Evolutionary conservation across 2,113 vertebrate species (phyloP).

Genomic region (Ramphastos sulfuratus): DNA sequence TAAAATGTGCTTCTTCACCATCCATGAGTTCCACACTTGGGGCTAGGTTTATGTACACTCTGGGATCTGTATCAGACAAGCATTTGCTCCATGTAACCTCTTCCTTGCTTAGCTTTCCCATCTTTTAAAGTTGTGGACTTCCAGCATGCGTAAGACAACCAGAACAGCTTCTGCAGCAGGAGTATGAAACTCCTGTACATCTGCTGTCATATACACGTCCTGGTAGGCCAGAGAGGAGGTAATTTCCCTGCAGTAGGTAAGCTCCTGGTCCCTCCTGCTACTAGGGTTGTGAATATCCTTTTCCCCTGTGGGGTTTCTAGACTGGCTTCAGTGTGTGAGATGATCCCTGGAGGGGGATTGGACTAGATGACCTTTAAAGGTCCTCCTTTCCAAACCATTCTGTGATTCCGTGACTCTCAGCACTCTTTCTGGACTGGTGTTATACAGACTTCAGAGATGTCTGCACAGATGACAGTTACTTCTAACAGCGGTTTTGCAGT

Average conservation of each 20-base stretch:
- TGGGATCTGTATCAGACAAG: not conserved
- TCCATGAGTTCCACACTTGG: not conserved
- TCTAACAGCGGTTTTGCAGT: too few relatives aligned
- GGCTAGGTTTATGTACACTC: not conserved
- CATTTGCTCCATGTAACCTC: not conserved
- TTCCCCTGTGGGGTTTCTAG: too few relatives aligned
- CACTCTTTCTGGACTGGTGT: too few relatives aligned
- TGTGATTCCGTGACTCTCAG: too few relatives aligned
- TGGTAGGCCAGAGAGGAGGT: not conserved
- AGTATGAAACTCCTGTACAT: fast-evolving
- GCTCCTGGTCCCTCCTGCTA: not conserved
- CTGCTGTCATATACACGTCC: fast-evolving
- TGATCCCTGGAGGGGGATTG: too few relatives aligned
- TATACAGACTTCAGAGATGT: too few relatives aligned
- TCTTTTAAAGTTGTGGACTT: not conserved
- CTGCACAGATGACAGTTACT: too few relatives aligned
- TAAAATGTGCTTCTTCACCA: not conserved
- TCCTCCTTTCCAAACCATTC: too few relatives aligned
- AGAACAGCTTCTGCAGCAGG: not conserved
- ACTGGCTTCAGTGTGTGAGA: too few relatives aligned
- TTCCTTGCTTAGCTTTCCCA: not conserved
- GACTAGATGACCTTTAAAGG: too few relatives aligned
- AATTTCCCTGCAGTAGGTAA: fast-evolving
- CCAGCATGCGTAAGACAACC: not conserved
- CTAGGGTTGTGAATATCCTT: too few relatives aligned